Base-by-base conservation (phyloP, 2,113 vertebrate species). In the Pipra filicauda region DNA sequence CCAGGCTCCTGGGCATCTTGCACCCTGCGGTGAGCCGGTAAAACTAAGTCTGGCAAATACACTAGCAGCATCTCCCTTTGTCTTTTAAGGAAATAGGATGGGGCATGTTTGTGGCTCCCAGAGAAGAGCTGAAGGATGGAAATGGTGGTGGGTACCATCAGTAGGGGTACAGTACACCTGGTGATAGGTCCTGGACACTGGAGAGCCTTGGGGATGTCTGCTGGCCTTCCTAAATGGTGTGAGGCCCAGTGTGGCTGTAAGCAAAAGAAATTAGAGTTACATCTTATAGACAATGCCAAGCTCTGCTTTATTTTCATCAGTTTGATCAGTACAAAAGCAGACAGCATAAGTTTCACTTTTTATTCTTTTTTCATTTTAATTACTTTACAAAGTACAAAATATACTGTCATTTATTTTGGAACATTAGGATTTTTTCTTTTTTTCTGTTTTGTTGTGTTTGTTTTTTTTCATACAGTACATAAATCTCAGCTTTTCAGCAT, bases 321-420 rank as follows among this genome's bases (percentile, higher is more conserved):
- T 94, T 88, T 81, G 88, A 61, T 61, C 91, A 66, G 92, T 93
- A 96, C 89, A 95, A 96, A 97, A 96, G 88, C 95, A 97, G 85
- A 90, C 85, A 79, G 91, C 61, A 1, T 26, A 44, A 84, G 76
- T 91, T 93, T 92, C 64, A 55, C 55, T 46, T 92, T 95, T 97
- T 95, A 78, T 80, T 86, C 59, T 96, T 83, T 84, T 64, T 95
- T 91, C 55, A 5, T 95, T 98, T 98, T 97, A 98, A 98, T 98
- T 83, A 97, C 97, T 98, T 98, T 98, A 98, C 98, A 98, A 98
- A 98, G 96, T 98, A 98, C 97, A 98, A 98, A 98, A 98, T 98
- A 98, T 98, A 98, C 98, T 97, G 97, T 97, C 85, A 97, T 98
- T 97, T 98, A 49, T 33, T 97, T 95, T 86, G 96, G 93, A 88